phyloP scores from a whole-genome alignment of 2,797 vertebrate species.

The Trachurus trachurus region DNA sequence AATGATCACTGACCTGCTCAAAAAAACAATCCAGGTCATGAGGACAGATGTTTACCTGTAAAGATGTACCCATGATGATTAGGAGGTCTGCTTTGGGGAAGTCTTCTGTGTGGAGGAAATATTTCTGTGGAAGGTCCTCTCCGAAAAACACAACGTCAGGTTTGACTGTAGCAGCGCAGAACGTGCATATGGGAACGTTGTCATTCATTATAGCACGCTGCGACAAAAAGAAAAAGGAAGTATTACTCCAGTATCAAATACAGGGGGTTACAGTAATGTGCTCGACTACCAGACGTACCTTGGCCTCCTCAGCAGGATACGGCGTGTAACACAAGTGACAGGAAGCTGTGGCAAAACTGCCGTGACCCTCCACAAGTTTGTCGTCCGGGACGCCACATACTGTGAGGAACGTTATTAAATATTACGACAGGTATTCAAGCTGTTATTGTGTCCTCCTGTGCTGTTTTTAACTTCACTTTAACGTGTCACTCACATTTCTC shows the following conservation, averaged over 20 bases:
- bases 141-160: conserved; percentile 89
- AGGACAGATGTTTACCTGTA: conserved; percentile 76
- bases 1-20: background rate
- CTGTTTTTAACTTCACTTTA: background rate
- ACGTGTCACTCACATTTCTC: conserved; percentile 82
- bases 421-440: background rate
- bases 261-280: background rate
- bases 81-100: conserved; percentile 88
- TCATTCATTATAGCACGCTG: conserved; percentile 84
- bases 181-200: conserved; percentile 81
- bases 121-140: conserved; percentile 88
- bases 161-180: conserved; percentile 87
- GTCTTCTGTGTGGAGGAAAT: conserved; percentile 85
- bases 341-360: conserved; percentile 87
- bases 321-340: conserved; percentile 89
- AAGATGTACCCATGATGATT: conserved; percentile 88
- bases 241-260: background rate
- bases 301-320: conserved; percentile 86
- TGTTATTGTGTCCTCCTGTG: background rate
- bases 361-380: conserved; percentile 90
- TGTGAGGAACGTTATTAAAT: conserved; percentile 42
- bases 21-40: background rate
- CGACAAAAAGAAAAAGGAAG: background rate
- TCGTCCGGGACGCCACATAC: conserved; percentile 86
- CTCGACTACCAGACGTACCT: conserved; percentile 67